These are phyloP conservation scores for Eledone cirrhosa DNA, from an alignment of 2,888 invertebrate species.

Conservation along the genomic window DNA sequence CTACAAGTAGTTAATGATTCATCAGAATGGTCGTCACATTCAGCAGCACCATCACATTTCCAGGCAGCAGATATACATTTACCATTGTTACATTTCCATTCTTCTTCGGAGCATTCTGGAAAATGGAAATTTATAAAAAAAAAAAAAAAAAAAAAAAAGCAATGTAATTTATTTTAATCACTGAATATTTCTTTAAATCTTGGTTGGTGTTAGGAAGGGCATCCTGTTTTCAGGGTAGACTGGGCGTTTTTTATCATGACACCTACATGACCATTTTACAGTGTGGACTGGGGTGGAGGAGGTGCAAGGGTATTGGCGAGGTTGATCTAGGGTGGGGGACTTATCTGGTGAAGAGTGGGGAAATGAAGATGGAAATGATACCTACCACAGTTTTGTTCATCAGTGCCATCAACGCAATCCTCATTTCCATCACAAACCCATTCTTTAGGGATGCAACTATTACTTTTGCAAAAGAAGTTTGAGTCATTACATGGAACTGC, in stretches of 20 bases:
- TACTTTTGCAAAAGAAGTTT: constrained; percentile 87
- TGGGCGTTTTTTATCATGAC: too few relatives aligned
- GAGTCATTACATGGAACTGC: too few relatives aligned
- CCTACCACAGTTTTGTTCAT: constrained; percentile 38
- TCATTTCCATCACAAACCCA: constrained; percentile 50
- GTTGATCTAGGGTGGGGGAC: too few relatives aligned
- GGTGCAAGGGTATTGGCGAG: too few relatives aligned
- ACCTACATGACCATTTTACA: too few relatives aligned
- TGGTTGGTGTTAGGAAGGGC: too few relatives aligned
- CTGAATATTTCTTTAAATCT: too few relatives aligned
- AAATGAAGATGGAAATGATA: neutral
- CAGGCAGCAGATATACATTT: constrained; percentile 73
- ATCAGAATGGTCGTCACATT: constrained; percentile 71
- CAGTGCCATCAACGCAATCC: constrained; percentile 74
- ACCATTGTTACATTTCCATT: constrained; percentile 35
- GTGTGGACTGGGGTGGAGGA: too few relatives aligned
- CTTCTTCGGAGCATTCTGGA: neutral
- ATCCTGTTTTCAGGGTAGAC: too few relatives aligned
- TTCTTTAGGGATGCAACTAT: constrained; percentile 71
- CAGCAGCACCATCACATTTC: constrained; percentile 73
- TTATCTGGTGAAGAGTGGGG: too few relatives aligned
- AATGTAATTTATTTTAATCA: neutral
- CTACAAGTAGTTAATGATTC: constrained; percentile 37
- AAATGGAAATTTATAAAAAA: too few relatives aligned
- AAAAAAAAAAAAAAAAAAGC: neutral